Percentiles rank a stretch among this genome's conserved stretches.
phyloP scores from a whole-genome alignment of 37 sponge, comb jelly and placozoan genomes.

The Spongilla lacustris region DNA sequence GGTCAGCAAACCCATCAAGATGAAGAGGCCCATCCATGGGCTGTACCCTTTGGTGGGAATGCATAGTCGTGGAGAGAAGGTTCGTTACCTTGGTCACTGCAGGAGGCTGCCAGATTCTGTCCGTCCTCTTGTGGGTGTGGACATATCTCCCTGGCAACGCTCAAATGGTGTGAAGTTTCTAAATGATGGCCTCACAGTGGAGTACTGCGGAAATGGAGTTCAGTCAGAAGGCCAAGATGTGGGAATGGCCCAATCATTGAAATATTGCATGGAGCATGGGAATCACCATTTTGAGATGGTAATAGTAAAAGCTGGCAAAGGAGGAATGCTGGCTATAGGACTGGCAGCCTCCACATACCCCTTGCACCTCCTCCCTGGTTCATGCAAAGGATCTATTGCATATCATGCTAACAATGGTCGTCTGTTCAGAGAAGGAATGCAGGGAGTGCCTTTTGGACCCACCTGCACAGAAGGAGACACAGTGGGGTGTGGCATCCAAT shows the following conservation, averaged over 20 bases:
- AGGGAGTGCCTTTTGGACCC: conserved; percentile 73
- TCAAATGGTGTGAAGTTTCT: conserved; percentile 65
- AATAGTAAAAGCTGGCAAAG: conserved; percentile 58
- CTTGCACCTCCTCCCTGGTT: conserved; percentile 72
- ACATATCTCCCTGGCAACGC: conserved; percentile 65
- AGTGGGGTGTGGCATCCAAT: conserved; percentile 79
- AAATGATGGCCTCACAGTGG: conserved; percentile 59
- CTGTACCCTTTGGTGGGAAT: conserved; percentile 81
- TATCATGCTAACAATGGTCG: conserved; percentile 82
- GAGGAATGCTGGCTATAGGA: conserved; percentile 79
- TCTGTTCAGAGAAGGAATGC: conserved; percentile 59
- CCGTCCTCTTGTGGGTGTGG: conserved; percentile 47
- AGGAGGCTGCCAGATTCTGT: conserved; percentile 13
- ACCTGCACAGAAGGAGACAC: conserved; percentile 56
- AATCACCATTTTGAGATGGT: conserved; percentile 88
- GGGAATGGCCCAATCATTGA: conserved; percentile 68
- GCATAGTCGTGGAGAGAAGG: conserved; percentile 78
- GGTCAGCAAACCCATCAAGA: conserved; percentile 53
- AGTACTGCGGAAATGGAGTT: conserved; percentile 63
- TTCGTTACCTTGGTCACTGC: conserved; percentile 76
- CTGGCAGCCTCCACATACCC: conserved; percentile 75
- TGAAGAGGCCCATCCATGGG: conserved; percentile 71
- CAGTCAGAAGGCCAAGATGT: conserved; percentile 41
- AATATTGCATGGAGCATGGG: conserved; percentile 20
- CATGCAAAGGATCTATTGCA: conserved; percentile 70